These are phyloP conservation scores for Xestia rhomboidea DNA, from an alignment of 2,888 invertebrate genomes.

Conservation along the genomic window DNA sequence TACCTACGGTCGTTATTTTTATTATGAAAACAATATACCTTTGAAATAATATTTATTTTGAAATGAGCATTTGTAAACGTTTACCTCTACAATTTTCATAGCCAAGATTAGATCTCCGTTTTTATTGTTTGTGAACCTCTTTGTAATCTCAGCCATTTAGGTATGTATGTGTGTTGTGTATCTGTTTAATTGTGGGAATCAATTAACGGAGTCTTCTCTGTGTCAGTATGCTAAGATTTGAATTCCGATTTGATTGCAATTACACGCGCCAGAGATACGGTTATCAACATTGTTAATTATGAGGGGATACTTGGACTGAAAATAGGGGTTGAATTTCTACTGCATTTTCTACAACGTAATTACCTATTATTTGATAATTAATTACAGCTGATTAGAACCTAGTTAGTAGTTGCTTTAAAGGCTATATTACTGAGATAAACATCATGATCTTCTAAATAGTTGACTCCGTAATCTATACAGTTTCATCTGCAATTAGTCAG, in stretches of 20 bases:
- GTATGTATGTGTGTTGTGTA: background rate
- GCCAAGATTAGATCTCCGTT: background rate
- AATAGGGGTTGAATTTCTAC: background rate
- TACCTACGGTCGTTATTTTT: too few species aligned
- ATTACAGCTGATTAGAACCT: background rate
- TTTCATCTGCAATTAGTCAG: conserved; percentile 52
- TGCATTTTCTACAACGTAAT: background rate
- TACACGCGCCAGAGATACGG: conserved; percentile 21
- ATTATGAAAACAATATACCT: too few species aligned
- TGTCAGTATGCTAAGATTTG: conserved; percentile 40
- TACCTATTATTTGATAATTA: background rate
- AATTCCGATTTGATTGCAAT: conserved; percentile 47
- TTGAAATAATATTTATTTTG: background rate
- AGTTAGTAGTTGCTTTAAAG: background rate
- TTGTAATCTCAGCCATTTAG: background rate
- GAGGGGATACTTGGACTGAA: background rate
- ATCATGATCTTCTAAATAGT: conserved; percentile 31
- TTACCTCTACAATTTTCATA: background rate
- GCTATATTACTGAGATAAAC: conserved; percentile 20
- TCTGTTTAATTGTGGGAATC: conserved; percentile 39
- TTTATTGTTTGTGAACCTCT: background rate
- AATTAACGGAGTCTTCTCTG: conserved; percentile 28
- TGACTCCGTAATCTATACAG: conserved; percentile 29
- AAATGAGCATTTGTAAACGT: background rate
- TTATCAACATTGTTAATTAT: conserved; percentile 11